Conservation (phyloP, 2,113 vertebrate species). For the Notiomystis cincta region DNA sequence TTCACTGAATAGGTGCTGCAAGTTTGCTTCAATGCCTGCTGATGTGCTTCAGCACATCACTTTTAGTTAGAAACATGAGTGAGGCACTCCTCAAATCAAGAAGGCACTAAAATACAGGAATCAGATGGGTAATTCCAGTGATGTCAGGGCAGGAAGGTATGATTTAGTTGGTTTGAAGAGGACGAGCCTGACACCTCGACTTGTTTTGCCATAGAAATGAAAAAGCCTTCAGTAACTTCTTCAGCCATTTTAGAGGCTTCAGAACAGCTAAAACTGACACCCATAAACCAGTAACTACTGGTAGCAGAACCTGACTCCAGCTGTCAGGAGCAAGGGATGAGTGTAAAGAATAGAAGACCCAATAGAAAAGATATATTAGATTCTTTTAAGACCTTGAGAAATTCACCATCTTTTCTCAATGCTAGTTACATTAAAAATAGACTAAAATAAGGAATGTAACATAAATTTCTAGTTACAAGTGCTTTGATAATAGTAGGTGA, state of each 20-base stretch:
- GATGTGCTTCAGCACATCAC: background rate
- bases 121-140: constrained; percentile 13
- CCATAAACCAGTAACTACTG: background rate
- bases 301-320: background rate
- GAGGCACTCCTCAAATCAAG: constrained; percentile 21
- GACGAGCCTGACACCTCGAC: background rate
- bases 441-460: constrained; percentile 1
- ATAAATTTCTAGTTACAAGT: constrained; percentile 14
- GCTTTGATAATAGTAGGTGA: constrained; percentile 44
- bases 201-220: background rate
- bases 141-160: constrained; percentile 21
- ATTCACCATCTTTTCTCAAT: background rate
- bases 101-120: constrained; percentile 50
- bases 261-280: background rate
- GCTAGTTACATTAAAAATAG: background rate
- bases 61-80: background rate
- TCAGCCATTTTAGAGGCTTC: background rate
- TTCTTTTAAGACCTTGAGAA: background rate
- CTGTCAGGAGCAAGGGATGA: background rate
- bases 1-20: background rate
- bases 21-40: background rate
- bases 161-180: constrained; percentile 10
- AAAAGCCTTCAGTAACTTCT: background rate
- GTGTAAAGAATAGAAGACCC: background rate
- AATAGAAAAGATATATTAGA: background rate